These are phyloP conservation scores for Lasioglossum leucozonium DNA, from an alignment of 2,888 invertebrate genomes.

Conservation along the genomic window DNA sequence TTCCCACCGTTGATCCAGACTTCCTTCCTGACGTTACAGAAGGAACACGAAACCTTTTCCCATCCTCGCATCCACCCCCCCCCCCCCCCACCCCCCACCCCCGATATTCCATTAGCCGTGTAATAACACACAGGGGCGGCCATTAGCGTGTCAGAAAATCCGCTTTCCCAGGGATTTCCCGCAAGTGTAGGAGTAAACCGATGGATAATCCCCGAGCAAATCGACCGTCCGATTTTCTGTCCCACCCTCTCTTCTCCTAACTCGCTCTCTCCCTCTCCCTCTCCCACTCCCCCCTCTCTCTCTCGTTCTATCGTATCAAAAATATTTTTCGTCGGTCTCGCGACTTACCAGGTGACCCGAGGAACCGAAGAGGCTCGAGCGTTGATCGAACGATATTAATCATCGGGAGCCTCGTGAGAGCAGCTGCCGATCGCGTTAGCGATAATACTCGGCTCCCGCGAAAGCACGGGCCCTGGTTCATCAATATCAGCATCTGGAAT, in stretches of 20 bases:
- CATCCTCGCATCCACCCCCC: not conserved
- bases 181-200: constrained; percentile 22
- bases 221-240: constrained; percentile 3
- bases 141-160: constrained; percentile 43
- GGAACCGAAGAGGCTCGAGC: constrained; percentile 17
- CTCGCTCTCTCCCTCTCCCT: no score
- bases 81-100: no score
- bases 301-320: not conserved
- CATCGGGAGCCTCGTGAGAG: constrained; percentile 59
- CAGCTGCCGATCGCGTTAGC: constrained; percentile 61
- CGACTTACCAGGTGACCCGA: constrained; percentile 3
- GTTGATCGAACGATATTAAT: constrained; percentile 58
- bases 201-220: constrained; percentile 32
- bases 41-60: constrained; percentile 13
- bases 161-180: constrained; percentile 33
- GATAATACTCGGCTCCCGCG: constrained; percentile 51
- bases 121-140: constrained; percentile 15
- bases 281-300: not conserved
- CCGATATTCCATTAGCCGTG: constrained; percentile 27
- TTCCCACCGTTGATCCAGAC: not conserved
- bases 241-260: not conserved
- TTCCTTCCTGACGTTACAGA: not conserved
- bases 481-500: constrained; percentile 66
- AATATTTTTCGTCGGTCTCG: constrained; percentile 27
- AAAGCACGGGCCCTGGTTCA: constrained; percentile 53